These are phyloP conservation scores for Bujurquina vittata DNA, from an alignment of 2,113 vertebrate genomes.

Conservation along the genomic window DNA sequence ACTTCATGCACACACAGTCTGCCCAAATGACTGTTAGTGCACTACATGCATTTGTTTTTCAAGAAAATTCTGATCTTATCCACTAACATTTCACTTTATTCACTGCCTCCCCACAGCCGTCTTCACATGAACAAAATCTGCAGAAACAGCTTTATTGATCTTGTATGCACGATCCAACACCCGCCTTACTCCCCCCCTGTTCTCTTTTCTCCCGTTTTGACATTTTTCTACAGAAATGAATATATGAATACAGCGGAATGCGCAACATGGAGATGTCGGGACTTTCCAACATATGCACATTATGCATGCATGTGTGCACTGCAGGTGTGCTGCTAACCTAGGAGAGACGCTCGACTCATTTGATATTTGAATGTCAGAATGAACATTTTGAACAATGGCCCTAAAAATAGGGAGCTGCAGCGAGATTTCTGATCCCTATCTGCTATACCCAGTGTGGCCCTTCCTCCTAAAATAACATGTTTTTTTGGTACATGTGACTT, in stretches of 20 bases:
- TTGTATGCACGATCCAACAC: too few species aligned
- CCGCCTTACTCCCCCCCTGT: background rate
- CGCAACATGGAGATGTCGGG: background rate
- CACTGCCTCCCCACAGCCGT: background rate
- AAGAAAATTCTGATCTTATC: background rate
- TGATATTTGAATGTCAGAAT: constrained; percentile 31
- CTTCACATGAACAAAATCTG: background rate
- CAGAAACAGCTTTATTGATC: background rate
- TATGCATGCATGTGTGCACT: background rate
- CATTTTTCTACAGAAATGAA: constrained; percentile 1
- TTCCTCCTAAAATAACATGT: background rate
- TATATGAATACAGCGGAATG: background rate
- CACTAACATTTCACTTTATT: background rate
- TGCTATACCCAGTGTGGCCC: background rate
- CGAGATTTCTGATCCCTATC: background rate
- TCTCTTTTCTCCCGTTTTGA: background rate
- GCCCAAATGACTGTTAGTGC: background rate
- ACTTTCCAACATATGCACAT: background rate
- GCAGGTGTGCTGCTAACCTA: background rate
- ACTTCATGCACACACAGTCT: background rate
- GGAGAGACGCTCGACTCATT: constrained; percentile 11
- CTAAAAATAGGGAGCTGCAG: constrained; percentile 9
- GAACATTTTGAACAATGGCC: background rate
- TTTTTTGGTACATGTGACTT: background rate
- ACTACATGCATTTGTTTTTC: background rate